Evolutionary conservation across 2,888 invertebrate genomes (phyloP), one percentile per base, ranked within the genome.

Genomic region (Pammene aurita): DNA sequence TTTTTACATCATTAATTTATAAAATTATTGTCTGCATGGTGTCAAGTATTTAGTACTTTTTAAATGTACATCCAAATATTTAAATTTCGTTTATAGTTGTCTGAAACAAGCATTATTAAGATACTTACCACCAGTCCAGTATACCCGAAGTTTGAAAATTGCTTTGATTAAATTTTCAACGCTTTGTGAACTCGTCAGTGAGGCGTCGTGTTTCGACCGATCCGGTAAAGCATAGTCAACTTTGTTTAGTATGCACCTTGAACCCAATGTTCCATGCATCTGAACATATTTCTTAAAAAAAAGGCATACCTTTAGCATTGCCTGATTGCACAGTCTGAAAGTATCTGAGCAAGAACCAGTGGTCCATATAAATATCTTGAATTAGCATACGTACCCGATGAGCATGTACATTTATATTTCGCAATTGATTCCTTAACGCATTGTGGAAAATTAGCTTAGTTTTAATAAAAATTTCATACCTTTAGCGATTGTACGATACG

Each of bases 31-130:
- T 26, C 26, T 26, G 26, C 26, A 26, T 26, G 26, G 4, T 26
- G n/a, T n/a, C n/a, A n/a, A n/a, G n/a, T 26, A 26, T 26, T 2
- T 26, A 26, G 26, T 26, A 1, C n/a, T n/a, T n/a, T n/a, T n/a
- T n/a, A n/a, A n/a, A n/a, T 26, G 4, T 26, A 26, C 26, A 4
- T 26, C 26, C 26, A 26, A 6, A 38, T 38, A 38, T 38, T 38
- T 38, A 38, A 38, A 42, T 10, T 42, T 11, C 4, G 9, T 42
- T 11, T 4, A 11, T 13, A 9, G 10, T 18, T n/a, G 52, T 62
- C 62, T 62, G 62, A 62, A 62, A 62, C 50, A 62, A 62, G 18
- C 62, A 52, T 50, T n/a, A 38, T 52, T 62, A 62, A n/a, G 41
- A 5, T 41, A 52, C 62, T 62, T 62, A 62, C 62, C 62, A 41